These are phyloP conservation scores for Anguilla rostrata DNA, from an alignment of 2,113 vertebrate species.

Conservation along the genomic window DNA sequence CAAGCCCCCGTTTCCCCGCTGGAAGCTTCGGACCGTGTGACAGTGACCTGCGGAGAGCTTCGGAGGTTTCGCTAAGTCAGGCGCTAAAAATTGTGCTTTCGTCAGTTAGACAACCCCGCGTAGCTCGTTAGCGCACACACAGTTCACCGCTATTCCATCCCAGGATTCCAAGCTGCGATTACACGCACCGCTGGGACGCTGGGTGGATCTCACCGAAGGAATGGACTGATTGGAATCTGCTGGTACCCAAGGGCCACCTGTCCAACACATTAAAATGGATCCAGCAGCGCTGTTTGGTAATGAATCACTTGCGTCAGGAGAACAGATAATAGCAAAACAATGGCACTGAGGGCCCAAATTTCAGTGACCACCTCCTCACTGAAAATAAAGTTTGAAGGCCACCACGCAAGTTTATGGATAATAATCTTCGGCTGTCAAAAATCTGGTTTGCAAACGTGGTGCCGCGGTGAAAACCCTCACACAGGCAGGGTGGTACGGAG, in stretches of 20 bases:
- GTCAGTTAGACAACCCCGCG: too few species aligned
- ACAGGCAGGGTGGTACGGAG: too few species aligned
- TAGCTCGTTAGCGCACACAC: too few species aligned
- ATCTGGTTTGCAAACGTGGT: too few species aligned
- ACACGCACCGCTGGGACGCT: too few species aligned
- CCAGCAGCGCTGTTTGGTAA: neutral
- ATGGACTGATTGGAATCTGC: too few species aligned
- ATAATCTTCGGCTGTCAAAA: neutral
- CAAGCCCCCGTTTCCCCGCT: slow-evolving; percentile 19
- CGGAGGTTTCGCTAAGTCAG: neutral
- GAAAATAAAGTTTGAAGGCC: neutral
- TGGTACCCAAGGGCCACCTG: too few species aligned
- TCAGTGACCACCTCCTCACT: neutral
- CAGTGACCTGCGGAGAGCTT: neutral
- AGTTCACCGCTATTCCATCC: neutral
- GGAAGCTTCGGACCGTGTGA: neutral
- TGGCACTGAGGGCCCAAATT: neutral
- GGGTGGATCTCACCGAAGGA: neutral
- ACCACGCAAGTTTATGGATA: too few species aligned
- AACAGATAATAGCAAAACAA: too few species aligned
- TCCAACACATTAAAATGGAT: neutral
- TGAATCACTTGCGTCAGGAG: too few species aligned
- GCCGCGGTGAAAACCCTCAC: too few species aligned
- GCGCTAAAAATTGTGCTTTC: too few species aligned
- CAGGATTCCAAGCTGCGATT: neutral